phyloP scores from a whole-genome alignment of 2,888 invertebrate genomes.

The Lacanobia wlatinum region DNA sequence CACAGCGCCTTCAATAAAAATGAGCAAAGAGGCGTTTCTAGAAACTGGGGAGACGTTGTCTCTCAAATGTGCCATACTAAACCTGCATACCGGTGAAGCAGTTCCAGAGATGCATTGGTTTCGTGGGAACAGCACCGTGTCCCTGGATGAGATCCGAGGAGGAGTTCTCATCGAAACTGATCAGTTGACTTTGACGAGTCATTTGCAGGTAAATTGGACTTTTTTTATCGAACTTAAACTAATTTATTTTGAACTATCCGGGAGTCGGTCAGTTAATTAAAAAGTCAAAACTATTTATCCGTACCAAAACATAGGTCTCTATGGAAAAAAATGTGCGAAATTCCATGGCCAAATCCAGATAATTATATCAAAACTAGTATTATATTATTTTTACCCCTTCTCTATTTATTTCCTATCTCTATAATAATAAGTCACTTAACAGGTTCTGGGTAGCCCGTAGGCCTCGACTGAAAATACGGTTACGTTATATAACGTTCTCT shows the following conservation, averaged over 20 bases:
- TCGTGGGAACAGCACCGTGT: constrained; percentile 77
- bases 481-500: not conserved
- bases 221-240: too few relatives aligned
- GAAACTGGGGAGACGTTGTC: constrained; percentile 87
- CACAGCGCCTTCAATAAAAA: constrained; percentile 84
- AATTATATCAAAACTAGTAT: too few relatives aligned
- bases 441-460: not conserved
- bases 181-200: constrained; percentile 82
- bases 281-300: too few relatives aligned
- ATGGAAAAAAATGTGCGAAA: not conserved
- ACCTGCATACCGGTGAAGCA: constrained; percentile 78
- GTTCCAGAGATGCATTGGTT: constrained; percentile 84
- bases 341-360: too few relatives aligned
- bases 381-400: too few relatives aligned
- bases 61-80: constrained; percentile 83
- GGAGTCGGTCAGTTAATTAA: not conserved
- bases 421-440: constrained; percentile 7
- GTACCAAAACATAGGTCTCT: not conserved
- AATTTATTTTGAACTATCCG: not conserved
- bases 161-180: constrained; percentile 88
- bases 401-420: not conserved
- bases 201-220: constrained; percentile 80
- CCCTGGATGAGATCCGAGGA: constrained; percentile 85
- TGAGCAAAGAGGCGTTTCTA: constrained; percentile 85
- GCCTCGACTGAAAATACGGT: not conserved